These are phyloP conservation scores for Furcifer pardalis DNA, from an alignment of 2,797 vertebrate genomes.

Conservation along the genomic window DNA sequence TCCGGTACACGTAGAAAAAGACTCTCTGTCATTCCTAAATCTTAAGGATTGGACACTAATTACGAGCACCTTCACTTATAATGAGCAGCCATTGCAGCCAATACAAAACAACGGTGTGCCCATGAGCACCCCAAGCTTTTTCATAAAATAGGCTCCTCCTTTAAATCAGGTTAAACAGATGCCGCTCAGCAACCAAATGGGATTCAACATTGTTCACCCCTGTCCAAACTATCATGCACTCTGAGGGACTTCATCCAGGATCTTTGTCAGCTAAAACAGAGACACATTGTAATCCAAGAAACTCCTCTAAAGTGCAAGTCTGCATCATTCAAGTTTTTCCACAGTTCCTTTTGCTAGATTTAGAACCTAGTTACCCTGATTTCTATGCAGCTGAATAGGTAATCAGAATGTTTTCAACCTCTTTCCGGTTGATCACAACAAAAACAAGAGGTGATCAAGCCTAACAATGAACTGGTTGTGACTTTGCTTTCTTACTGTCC, in stretches of 20 bases:
- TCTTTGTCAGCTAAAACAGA: background rate
- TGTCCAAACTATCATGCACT: background rate
- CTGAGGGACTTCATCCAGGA: background rate
- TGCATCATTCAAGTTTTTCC: background rate
- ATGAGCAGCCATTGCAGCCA: background rate
- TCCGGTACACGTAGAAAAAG: background rate
- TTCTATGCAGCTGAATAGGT: background rate
- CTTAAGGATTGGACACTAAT: background rate
- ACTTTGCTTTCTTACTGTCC: background rate
- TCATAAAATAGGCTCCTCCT: background rate
- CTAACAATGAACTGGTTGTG: background rate
- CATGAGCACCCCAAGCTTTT: too few species aligned
- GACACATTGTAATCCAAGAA: background rate
- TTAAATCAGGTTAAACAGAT: background rate
- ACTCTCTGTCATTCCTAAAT: too few species aligned
- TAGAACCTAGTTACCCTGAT: background rate
- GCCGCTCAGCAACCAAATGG: background rate
- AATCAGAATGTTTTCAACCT: background rate
- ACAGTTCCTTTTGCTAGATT: background rate
- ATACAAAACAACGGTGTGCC: background rate
- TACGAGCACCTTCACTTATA: background rate
- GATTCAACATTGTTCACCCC: background rate
- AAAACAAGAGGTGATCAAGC: background rate
- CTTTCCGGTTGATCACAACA: constrained; percentile 4
- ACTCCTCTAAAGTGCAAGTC: background rate